These are phyloP conservation scores for Drosophila vallismaia DNA, from an alignment of 2,888 invertebrate genomes.

Conservation along the genomic window DNA sequence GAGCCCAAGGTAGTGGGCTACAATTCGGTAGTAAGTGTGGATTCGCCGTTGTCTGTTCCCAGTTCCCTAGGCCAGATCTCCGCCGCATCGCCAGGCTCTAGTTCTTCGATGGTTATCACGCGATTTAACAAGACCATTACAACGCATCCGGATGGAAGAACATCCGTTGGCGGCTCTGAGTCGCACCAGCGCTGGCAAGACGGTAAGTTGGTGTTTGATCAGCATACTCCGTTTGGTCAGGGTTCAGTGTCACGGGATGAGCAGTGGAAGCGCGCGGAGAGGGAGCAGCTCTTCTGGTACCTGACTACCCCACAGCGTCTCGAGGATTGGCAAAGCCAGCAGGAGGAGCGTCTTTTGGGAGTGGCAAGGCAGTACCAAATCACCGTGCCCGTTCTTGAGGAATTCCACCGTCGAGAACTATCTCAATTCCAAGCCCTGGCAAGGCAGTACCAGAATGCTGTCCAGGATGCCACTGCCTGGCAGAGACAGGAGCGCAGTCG, in stretches of 20 bases:
- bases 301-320: conserved; percentile 70
- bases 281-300: conserved; percentile 82
- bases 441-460: conserved; percentile 74
- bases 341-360: conserved; percentile 79
- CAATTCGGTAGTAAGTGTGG: conserved; percentile 75
- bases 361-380: conserved; percentile 76
- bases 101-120: conserved; percentile 70
- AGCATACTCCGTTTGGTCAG: conserved; percentile 78
- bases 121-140: conserved; percentile 78
- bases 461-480: conserved; percentile 73
- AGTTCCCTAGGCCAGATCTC: conserved; percentile 47
- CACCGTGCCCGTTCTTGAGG: conserved; percentile 72
- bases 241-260: conserved; percentile 74
- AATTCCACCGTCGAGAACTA: conserved; percentile 81
- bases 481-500: conserved; percentile 79
- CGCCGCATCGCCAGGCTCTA: conserved; percentile 33
- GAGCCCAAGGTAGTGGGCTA: conserved; percentile 80
- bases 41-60: conserved; percentile 31
- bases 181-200: conserved; percentile 80
- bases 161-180: conserved; percentile 76
- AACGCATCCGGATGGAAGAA: conserved; percentile 75
- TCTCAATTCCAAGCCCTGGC: conserved; percentile 72
- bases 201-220: conserved; percentile 79
- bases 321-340: conserved; percentile 80
- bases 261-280: conserved; percentile 82